These are phyloP conservation scores for Diorhabda carinulata DNA, from an alignment of 1,140 invertebrate species.

Conservation along the genomic window DNA sequence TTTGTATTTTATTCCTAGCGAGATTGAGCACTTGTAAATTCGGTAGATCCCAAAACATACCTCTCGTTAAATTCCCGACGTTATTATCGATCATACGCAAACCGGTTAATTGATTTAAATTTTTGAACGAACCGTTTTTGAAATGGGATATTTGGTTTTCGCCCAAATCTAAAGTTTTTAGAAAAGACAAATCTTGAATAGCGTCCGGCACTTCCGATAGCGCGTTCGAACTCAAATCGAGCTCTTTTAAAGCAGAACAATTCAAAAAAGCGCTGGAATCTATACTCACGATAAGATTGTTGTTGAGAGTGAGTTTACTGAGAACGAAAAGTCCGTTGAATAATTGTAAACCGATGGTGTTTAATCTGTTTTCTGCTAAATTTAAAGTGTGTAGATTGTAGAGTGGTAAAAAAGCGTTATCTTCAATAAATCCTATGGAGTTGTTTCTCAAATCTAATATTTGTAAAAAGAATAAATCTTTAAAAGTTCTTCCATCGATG, in stretches of 20 bases:
- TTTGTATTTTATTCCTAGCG: conserved; percentile 81
- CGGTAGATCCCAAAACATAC: conserved; percentile 80
- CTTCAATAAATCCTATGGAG: conserved; percentile 79
- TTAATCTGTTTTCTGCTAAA: conserved; percentile 78
- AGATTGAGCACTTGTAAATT: conserved; percentile 81
- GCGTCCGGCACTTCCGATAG: conserved; percentile 76
- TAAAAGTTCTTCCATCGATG: conserved; percentile 80
- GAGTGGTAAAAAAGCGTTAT: conserved; percentile 78
- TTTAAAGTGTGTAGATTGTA: conserved; percentile 84
- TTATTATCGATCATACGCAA: conserved; percentile 81
- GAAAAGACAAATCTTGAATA: conserved; percentile 71
- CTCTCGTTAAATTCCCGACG: conserved; percentile 76
- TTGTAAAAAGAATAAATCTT: conserved; percentile 82
- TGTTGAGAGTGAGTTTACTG: conserved; percentile 77
- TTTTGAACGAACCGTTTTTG: conserved; percentile 76
- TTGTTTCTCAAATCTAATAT: conserved; percentile 84
- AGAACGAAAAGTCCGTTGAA: conserved; percentile 83
- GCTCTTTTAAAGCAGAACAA: conserved; percentile 83
- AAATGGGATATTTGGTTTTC: conserved; percentile 81
- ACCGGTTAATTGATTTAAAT: conserved; percentile 78
- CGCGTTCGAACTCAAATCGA: conserved; percentile 84
- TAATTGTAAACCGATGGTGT: conserved; percentile 72
- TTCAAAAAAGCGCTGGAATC: conserved; percentile 84
- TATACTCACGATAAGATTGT: conserved; percentile 76
- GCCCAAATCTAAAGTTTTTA: conserved; percentile 81